Base-by-base conservation (phyloP, 92 coral and sea anemone species). In the Epizoanthus fatuus region DNA sequence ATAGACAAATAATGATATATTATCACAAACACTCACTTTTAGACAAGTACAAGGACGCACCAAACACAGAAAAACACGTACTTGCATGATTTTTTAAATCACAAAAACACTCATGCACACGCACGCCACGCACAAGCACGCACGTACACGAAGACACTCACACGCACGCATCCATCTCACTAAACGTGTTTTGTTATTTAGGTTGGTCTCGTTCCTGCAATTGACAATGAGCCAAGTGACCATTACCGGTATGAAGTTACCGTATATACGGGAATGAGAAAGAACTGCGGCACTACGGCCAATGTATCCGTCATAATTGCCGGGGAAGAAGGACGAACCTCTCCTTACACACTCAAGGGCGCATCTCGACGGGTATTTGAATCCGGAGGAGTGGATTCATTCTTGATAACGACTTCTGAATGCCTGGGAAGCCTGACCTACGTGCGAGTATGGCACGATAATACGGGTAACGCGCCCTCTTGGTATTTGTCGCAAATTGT, bases 401-500 rank as follows among this genome's bases (percentile, higher is more conserved):
- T 93, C 70, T 87, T 97, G 44, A 91, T 95, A 39, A 97, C 99
- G 0, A 91, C 96, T 0, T 82, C 98, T 10, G 86, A 88, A 15
- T 86, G 94, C 69, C 94, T 97, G 0, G 99, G 99, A 6, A 70
- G 94, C 69, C 92, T 97, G 73, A 90, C 86, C 11, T 97, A 89
- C 64, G 84, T 97, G 63, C 93, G 99, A 59, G 80, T 97, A 19
- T 97, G 99, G 99, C 99, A 97, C 71, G 99, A 97, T 72, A 95
- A 95, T 68, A 62, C 96, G 4, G 99, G 99, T 1, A 74, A 79
- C 29, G 86, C 92, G 44, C 96, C 99, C 1, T 90, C 99, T 2
- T 95, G 98, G 98, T 90, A 84, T 16, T 81, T 97, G n/a, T 91
- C 98, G 12, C 80, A 84, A 56, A 29, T 96, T 14, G 88, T 91